Percentiles rank a stretch among this genome's conserved stretches.
These are phyloP conservation scores for Oncorhynchus nerka DNA, from an alignment of 2,113 vertebrate genomes.

Conservation along the genomic window DNA sequence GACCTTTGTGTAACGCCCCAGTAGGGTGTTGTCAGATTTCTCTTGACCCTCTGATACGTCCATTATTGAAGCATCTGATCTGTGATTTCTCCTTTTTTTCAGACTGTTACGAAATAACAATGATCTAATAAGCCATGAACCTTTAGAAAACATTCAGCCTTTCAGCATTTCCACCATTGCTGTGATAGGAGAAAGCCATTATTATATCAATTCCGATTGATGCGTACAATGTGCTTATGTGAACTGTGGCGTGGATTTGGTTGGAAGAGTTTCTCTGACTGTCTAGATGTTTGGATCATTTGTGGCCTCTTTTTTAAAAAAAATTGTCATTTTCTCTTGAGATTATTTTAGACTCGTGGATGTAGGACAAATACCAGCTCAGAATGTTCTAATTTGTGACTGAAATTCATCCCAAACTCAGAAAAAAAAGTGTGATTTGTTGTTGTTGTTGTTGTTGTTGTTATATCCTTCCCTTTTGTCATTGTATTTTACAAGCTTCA, in stretches of 20 bases:
- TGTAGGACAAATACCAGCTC: conserved; percentile 55
- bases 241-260: neutral
- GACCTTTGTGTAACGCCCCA: neutral
- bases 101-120: neutral
- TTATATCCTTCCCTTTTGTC: conserved; percentile 4
- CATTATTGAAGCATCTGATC: neutral
- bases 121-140: neutral
- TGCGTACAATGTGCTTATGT: neutral
- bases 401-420: conserved; percentile 42
- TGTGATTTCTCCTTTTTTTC: neutral
- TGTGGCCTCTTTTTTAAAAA: neutral
- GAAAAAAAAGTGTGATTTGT: conserved; percentile 28
- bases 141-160: neutral
- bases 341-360: conserved; percentile 41
- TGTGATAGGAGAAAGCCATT: neutral
- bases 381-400: conserved; percentile 46
- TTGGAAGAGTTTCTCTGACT: too few species aligned
- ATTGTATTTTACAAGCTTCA: conserved; percentile 50
- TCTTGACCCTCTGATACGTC: neutral
- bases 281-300: too few species aligned
- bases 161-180: neutral
- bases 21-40: neutral
- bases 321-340: neutral
- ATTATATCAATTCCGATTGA: neutral
- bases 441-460: neutral